These are phyloP conservation scores for Brachionus plicatilis DNA, from an alignment of 1,140 invertebrate species.

Conservation along the genomic window DNA sequence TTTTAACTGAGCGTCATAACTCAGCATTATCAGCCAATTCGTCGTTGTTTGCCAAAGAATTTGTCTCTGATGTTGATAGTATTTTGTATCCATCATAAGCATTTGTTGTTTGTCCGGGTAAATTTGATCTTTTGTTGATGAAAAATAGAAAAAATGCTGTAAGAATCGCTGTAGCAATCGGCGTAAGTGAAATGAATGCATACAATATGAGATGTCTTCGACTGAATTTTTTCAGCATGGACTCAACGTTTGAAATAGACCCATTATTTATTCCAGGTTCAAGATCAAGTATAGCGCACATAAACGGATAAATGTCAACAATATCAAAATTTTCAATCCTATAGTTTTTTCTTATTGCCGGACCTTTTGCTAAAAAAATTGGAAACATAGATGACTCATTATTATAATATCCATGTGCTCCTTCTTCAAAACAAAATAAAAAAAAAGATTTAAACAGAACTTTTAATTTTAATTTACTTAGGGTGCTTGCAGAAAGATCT, in stretches of 20 bases:
- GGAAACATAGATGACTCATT: slow-evolving; percentile 61
- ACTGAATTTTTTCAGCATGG: slow-evolving; percentile 50
- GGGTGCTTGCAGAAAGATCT: slow-evolving; percentile 52
- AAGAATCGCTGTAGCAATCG: slow-evolving; percentile 32
- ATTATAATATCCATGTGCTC: slow-evolving; percentile 67
- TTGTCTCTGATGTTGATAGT: slow-evolving; percentile 1
- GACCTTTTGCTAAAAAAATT: slow-evolving; percentile 66
- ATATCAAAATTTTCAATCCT: slow-evolving; percentile 61
- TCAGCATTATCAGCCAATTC: background rate
- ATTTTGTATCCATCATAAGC: slow-evolving; percentile 27
- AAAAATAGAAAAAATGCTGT: slow-evolving; percentile 12
- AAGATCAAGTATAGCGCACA: slow-evolving; percentile 3
- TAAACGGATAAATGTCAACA: slow-evolving; percentile 64
- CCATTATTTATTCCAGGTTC: slow-evolving; percentile 9
- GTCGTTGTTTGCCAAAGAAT: background rate
- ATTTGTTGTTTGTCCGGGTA: slow-evolving; percentile 33
- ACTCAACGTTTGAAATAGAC: background rate
- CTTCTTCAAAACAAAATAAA: slow-evolving; percentile 57
- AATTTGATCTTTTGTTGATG: slow-evolving; percentile 27
- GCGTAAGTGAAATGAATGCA: slow-evolving; percentile 44
- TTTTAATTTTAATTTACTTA: slow-evolving; percentile 58
- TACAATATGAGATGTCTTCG: slow-evolving; percentile 51
- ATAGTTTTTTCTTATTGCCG: slow-evolving; percentile 60
- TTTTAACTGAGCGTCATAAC: background rate
- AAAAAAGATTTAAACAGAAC: background rate